phyloP scores from a whole-genome alignment of 2,113 vertebrate genomes.

The Tapirus terrestris region DNA sequence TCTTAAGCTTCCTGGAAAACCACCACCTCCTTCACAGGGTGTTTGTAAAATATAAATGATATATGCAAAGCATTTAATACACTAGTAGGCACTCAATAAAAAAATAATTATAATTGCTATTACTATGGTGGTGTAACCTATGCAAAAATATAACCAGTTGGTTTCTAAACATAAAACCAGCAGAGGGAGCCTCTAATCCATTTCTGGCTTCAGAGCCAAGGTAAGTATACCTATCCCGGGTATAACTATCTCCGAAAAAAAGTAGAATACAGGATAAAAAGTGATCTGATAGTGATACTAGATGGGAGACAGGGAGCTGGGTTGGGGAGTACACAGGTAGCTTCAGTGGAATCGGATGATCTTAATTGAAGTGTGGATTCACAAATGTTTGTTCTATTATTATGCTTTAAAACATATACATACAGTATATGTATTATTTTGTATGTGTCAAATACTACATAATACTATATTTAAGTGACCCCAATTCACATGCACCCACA shows the following conservation, averaged over 20 bases:
- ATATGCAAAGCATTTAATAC: slow-evolving; percentile 17
- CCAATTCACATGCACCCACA: not conserved
- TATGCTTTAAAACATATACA: not conserved
- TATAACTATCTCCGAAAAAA: not conserved
- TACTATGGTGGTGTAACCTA: not conserved
- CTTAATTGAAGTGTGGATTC: not conserved
- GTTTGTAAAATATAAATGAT: slow-evolving; percentile 42
- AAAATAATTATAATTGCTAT: slow-evolving; percentile 30
- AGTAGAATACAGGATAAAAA: slow-evolving; percentile 28
- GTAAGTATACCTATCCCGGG: not conserved
- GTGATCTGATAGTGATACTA: not conserved
- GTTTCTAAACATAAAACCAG: slow-evolving; percentile 30
- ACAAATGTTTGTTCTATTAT: not conserved
- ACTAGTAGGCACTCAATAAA: slow-evolving; percentile 5
- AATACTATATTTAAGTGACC: not conserved
- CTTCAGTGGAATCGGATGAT: not conserved
- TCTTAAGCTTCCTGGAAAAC: slow-evolving; percentile 19
- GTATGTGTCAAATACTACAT: not conserved
- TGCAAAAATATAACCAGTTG: slow-evolving; percentile 33
- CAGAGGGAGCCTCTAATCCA: slow-evolving; percentile 61
- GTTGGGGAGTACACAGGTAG: not conserved
- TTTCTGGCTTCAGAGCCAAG: not conserved
- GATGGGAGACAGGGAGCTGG: not conserved
- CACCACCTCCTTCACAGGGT: not conserved
- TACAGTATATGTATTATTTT: not conserved